These are phyloP conservation scores for Palythoa grandiflora DNA, from an alignment of 92 coral and sea anemone species.

Conservation along the genomic window DNA sequence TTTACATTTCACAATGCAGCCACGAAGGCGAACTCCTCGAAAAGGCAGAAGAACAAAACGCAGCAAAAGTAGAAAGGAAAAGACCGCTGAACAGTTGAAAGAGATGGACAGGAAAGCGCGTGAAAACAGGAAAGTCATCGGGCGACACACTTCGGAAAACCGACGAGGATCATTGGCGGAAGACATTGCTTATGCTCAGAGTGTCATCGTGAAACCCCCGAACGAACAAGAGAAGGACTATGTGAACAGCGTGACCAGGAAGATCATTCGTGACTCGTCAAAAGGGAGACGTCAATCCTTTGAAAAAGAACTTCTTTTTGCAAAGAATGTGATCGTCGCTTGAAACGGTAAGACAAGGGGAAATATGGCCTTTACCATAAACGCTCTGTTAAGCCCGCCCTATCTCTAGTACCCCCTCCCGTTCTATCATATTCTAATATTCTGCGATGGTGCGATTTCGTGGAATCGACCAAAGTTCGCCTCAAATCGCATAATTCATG, in stretches of 20 bases:
- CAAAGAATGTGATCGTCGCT: constrained; percentile 23
- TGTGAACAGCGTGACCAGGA: constrained; percentile 7
- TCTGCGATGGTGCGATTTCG: too few relatives aligned
- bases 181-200: constrained; percentile 7
- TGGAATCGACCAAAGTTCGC: too few relatives aligned
- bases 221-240: background rate
- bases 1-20: background rate
- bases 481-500: too few relatives aligned
- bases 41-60: background rate
- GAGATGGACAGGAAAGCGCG: constrained; percentile 21
- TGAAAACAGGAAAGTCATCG: constrained; percentile 10
- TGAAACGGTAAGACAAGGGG: background rate
- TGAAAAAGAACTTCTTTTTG: constrained; percentile 15
- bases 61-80: background rate
- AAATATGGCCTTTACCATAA: background rate
- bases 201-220: background rate
- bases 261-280: background rate
- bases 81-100: background rate
- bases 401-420: too few relatives aligned
- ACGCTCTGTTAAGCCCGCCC: too few relatives aligned
- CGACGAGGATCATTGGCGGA: constrained; percentile 13
- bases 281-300: constrained; percentile 5
- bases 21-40: background rate
- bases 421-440: background rate
- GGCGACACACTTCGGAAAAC: background rate